A percentile compares a stretch with the other conserved stretches of the same genome.
These are phyloP conservation scores for Ceuthmochares aereus DNA, from an alignment of 2,113 vertebrate species.

Conservation along the genomic window DNA sequence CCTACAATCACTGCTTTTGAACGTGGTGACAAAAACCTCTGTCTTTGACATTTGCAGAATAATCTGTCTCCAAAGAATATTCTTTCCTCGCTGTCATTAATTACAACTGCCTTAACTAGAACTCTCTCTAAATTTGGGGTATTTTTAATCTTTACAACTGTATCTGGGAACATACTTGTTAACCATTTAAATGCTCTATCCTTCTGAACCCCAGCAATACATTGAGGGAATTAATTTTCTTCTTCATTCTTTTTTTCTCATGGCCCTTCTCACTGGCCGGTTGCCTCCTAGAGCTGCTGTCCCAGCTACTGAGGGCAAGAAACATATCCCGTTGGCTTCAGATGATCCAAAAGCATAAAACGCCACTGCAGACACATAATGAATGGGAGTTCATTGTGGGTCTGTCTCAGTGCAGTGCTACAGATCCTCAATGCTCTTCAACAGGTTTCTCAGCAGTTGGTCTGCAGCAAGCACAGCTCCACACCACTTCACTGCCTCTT, in stretches of 20 bases:
- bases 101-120: conserved; percentile 22
- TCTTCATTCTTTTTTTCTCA: background rate
- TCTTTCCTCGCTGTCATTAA: background rate
- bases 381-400: background rate
- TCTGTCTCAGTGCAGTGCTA: background rate
- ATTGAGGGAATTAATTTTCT: background rate
- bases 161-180: background rate
- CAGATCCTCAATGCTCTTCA: background rate
- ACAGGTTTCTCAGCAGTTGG: background rate
- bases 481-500: background rate
- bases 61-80: background rate
- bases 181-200: background rate
- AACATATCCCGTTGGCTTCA: background rate
- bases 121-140: background rate
- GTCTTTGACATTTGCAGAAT: background rate
- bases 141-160: conserved; percentile 18
- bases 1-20: background rate
- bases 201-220: background rate
- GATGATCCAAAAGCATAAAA: background rate
- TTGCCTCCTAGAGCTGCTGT: background rate
- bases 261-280: background rate
- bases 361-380: background rate
- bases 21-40: rapidly evolving
- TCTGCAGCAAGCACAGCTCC: background rate
- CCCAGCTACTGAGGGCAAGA: background rate